phyloP scores from a whole-genome alignment of 2,797 vertebrate species.

The Artibeus lituratus region DNA sequence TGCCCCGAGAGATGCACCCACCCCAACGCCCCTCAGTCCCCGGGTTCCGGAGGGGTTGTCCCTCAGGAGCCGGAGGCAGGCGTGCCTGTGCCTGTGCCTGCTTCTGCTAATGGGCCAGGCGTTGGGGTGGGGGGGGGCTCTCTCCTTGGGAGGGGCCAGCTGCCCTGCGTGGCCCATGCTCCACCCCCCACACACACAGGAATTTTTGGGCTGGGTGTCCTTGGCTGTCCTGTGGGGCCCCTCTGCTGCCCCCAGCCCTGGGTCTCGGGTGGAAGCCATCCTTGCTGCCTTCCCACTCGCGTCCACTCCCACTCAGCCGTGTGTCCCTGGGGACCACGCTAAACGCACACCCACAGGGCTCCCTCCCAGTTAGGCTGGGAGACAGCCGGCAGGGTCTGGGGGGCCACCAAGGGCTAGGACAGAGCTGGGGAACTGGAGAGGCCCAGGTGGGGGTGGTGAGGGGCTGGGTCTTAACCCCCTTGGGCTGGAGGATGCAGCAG shows the following conservation, averaged over 20 bases:
- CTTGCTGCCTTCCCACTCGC: no score
- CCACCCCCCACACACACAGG: no score
- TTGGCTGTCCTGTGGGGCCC: background rate
- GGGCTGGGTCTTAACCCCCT: no score
- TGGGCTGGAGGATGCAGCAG: background rate
- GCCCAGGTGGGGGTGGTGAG: background rate
- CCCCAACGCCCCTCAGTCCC: background rate
- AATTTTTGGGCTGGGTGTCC: background rate
- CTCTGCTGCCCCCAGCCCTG: background rate
- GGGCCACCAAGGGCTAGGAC: background rate
- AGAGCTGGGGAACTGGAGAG: background rate
- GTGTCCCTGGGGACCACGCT: background rate
- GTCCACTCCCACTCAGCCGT: rapidly evolving
- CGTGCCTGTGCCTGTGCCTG: no score
- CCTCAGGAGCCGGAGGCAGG: background rate
- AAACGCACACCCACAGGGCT: background rate
- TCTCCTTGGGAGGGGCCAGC: background rate
- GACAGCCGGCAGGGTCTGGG: background rate
- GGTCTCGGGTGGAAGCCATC: background rate
- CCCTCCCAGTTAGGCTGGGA: background rate
- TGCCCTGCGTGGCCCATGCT: background rate
- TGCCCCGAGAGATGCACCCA: background rate
- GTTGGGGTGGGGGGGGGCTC: background rate
- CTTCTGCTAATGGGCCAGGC: background rate
- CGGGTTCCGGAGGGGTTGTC: background rate